Evolutionary conservation across 1,140 invertebrate species (phyloP).

Genomic region (Polypedilum pembai): DNA sequence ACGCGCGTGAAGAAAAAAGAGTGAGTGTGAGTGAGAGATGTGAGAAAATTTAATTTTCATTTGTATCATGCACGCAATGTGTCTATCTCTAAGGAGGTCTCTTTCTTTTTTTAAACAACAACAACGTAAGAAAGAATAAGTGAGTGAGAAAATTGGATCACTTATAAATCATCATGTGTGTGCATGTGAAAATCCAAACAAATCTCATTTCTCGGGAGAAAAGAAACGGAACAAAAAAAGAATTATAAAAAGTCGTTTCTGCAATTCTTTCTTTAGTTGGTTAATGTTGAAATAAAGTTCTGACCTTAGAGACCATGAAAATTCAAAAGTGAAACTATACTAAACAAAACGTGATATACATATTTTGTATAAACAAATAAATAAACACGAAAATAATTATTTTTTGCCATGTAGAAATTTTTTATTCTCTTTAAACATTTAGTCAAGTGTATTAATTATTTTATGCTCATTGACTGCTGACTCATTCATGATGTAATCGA

Average conservation of each 20-base stretch:
- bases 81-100: constrained; percentile 4
- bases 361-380: too few relatives aligned
- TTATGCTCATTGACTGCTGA: too few relatives aligned
- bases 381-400: too few relatives aligned
- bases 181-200: neutral
- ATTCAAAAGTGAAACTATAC: constrained; percentile 8
- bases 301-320: constrained; percentile 20
- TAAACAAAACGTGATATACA: too few relatives aligned
- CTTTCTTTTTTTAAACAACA: neutral
- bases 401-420: too few relatives aligned
- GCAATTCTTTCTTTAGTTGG: neutral
- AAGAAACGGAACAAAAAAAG: neutral
- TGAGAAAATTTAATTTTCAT: constrained; percentile 1
- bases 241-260: neutral
- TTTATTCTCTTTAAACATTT: too few relatives aligned
- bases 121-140: too few relatives aligned
- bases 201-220: neutral
- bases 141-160: neutral
- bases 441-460: too few relatives aligned
- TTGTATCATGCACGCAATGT: neutral
- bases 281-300: neutral
- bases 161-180: neutral
- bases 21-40: neutral
- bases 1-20: too few relatives aligned
- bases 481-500: too few relatives aligned